Evolutionary conservation across 2,797 vertebrate species (phyloP), one percentile per base, ranked within the genome.

Genomic region (Cercopithecus hamlyni): DNA sequence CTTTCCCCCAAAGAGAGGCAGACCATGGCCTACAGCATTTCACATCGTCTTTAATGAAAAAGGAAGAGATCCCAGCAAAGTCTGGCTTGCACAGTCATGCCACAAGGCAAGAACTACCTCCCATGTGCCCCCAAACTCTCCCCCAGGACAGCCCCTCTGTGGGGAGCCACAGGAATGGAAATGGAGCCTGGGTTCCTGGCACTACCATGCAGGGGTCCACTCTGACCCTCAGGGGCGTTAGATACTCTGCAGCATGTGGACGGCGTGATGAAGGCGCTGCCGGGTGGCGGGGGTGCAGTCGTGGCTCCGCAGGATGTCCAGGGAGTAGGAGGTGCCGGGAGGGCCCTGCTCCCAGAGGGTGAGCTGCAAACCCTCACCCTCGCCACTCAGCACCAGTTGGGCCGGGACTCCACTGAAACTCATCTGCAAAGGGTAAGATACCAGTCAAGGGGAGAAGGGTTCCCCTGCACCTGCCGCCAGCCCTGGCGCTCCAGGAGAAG

Each of bases 381-480:
- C 1, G 3, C 73, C 52, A 0, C 85, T 90, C 52, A 97, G 93
- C 58, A 97, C 77, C 20, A 98, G 70, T 4, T 96, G 96, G 5
- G 75, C 72, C 39, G 33, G 94, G 67, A 70, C 76, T 0, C 50
- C 30, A 0, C 84, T 84, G 76, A 97, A 91, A 73, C 95, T 98
- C 80, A 97, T 95, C 98, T 98, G 93, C 41, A 36, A 2, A 36
- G 26, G 77, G 9, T 3, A 11, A 73, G 77, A 26, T 30, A 24
- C 13, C 1, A n/a, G 58, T 45, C 22, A 11, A 4, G 27, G 22
- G 2, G 36, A 30, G 7, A 3, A n/a, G 52, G 20, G 17, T 1
- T 0, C 39, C 43, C 61, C 39, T 4, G 12, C 5, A 14, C 10
- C 67, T 13, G 13, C 43, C 17, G 0, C 92, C 24, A 14, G 26